Percentiles rank a stretch among this genome's conserved stretches.
These are phyloP conservation scores for Aspiorhynchus laticeps DNA, from an alignment of 2,113 vertebrate genomes.

Conservation along the genomic window DNA sequence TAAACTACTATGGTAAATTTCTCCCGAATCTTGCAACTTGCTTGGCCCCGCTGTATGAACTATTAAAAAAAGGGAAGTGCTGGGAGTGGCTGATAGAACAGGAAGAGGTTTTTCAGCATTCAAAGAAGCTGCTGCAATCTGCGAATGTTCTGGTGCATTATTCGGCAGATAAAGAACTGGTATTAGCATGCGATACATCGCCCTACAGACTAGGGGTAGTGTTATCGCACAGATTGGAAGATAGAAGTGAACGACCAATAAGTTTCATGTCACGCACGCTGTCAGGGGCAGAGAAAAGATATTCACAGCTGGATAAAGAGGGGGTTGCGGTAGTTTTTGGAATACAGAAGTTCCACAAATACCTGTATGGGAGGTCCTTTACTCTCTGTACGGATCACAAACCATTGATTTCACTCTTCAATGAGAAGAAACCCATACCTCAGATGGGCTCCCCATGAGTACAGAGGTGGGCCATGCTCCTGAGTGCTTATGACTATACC, in stretches of 20 bases:
- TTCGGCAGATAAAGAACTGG: background rate
- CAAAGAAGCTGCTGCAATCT: background rate
- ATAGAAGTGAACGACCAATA: background rate
- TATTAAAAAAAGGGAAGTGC: background rate
- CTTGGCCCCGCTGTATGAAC: background rate
- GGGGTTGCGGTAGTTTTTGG: conserved; percentile 24
- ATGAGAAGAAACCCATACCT: too few relatives aligned
- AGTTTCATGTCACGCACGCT: background rate
- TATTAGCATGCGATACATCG: background rate
- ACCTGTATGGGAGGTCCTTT: background rate
- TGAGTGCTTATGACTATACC: too few relatives aligned
- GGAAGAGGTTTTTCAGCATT: background rate
- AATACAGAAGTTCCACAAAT: conserved; percentile 29
- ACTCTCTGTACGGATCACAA: background rate
- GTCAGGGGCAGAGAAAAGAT: background rate
- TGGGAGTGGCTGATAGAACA: conserved; percentile 20
- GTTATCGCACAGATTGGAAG: background rate
- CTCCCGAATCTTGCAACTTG: conserved; percentile 14
- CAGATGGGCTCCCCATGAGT: too few relatives aligned
- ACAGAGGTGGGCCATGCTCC: too few relatives aligned
- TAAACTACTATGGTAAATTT: conserved; percentile 42
- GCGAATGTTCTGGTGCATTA: background rate
- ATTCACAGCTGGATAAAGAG: conserved; percentile 6
- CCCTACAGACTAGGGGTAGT: background rate
- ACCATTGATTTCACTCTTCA: background rate